Percentiles rank a stretch among this genome's conserved stretches.
Evolutionary conservation across 2,888 invertebrate species (phyloP).

Genomic region (Campoplex capitator): DNA sequence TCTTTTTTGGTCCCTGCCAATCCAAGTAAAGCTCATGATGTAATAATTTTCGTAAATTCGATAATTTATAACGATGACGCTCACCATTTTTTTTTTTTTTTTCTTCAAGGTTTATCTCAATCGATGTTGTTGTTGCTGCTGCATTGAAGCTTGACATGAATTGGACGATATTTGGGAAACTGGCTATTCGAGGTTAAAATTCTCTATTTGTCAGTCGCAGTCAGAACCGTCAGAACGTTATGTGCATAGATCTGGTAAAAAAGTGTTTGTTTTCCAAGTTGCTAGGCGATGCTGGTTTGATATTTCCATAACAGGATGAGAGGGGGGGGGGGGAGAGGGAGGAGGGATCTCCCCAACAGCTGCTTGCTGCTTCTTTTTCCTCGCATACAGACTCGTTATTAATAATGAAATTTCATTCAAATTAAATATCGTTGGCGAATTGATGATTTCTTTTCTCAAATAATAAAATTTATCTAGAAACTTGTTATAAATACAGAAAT

Average conservation of each 20-base stretch:
- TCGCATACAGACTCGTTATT: too few species aligned
- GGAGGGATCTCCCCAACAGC: not conserved
- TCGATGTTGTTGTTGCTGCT: not conserved
- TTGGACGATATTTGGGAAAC: not conserved
- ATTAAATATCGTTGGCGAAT: too few species aligned
- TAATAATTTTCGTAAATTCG: not conserved
- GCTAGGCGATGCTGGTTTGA: slow-evolving; percentile 50
- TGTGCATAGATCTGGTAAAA: not conserved
- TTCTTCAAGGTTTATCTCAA: slow-evolving; percentile 2
- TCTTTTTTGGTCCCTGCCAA: slow-evolving; percentile 76
- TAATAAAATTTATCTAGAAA: not conserved
- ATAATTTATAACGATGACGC: not conserved
- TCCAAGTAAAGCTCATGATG: not conserved
- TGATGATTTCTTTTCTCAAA: too few species aligned
- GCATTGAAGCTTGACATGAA: not conserved
- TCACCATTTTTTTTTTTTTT: slow-evolving; percentile 36
- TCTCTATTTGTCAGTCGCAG: not conserved
- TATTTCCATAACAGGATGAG: too few species aligned
- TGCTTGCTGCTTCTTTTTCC: too few species aligned
- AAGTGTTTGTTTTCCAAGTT: slow-evolving; percentile 44
- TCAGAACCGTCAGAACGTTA: not conserved
- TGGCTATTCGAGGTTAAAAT: slow-evolving; percentile 4
- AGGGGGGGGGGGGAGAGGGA: too few species aligned
- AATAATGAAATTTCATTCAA: too few species aligned
- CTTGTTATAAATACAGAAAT: not conserved